Conservation (phyloP, 2,888 invertebrate species). For the Folsomia manolachei region DNA sequence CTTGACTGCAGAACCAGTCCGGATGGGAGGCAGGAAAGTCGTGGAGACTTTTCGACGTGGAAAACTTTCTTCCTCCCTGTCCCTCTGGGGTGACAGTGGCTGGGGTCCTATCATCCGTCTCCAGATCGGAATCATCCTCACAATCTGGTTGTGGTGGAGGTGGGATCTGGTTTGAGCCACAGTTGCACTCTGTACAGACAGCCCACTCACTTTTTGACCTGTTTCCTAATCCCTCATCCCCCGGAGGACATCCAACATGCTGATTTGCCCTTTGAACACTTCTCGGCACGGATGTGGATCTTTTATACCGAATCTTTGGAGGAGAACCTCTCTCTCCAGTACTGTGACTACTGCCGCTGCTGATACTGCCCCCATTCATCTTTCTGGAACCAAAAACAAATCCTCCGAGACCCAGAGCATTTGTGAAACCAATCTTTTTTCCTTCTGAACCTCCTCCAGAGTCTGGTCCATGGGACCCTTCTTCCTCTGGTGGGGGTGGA, state of each 20-base stretch:
- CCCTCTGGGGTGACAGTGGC: slow-evolving; percentile 25
- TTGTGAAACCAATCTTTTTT: not conserved
- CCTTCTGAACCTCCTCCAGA: slow-evolving; percentile 22
- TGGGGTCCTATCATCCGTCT: slow-evolving; percentile 30
- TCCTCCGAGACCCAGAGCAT: not conserved
- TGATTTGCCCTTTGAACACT: slow-evolving; percentile 20
- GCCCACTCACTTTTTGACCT: slow-evolving; percentile 46
- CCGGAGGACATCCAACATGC: slow-evolving; percentile 38
- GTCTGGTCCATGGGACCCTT: slow-evolving; percentile 26
- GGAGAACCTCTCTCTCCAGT: slow-evolving; percentile 18
- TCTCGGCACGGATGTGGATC: slow-evolving; percentile 42
- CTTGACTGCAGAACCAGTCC: slow-evolving; percentile 41
- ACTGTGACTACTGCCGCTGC: slow-evolving; percentile 38
- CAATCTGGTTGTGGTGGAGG: slow-evolving; percentile 14
- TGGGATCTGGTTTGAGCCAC: slow-evolving; percentile 15
- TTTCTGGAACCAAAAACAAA: slow-evolving; percentile 8
- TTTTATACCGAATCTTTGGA: slow-evolving; percentile 36
- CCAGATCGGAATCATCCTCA: slow-evolving; percentile 41
- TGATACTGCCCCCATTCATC: slow-evolving; percentile 32
- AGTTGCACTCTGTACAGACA: slow-evolving; percentile 35
- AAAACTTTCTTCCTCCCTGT: slow-evolving; percentile 32
- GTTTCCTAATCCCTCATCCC: slow-evolving; percentile 37
- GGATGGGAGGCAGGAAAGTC: slow-evolving; percentile 31
- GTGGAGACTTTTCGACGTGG: slow-evolving; percentile 44
- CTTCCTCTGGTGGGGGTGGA: too few relatives aligned